Evolutionary conservation across 2,797 vertebrate genomes (phyloP).

Genomic region (Tauraco hartlaubi): DNA sequence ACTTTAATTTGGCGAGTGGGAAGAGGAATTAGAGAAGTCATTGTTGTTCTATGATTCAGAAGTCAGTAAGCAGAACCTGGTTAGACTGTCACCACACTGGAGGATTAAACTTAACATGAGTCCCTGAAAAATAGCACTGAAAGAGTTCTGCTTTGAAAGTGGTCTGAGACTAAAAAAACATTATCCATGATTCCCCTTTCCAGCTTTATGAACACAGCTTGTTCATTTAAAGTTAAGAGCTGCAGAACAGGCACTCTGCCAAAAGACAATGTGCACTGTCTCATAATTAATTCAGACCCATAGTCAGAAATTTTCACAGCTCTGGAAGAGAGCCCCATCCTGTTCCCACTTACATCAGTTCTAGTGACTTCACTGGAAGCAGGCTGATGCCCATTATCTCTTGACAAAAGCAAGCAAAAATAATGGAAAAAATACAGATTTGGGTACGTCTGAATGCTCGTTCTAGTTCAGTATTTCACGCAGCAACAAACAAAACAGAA

Average conservation of each 20-base stretch:
- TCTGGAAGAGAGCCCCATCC: constrained; percentile 39
- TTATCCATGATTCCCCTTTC: constrained; percentile 28
- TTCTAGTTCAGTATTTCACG: constrained; percentile 27
- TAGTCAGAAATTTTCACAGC: constrained; percentile 54
- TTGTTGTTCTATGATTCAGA: constrained; percentile 33
- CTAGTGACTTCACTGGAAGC: constrained; percentile 34
- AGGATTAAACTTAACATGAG: constrained; percentile 46
- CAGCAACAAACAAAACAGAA: constrained; percentile 15
- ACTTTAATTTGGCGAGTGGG: constrained; percentile 51
- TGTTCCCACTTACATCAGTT: constrained; percentile 36
- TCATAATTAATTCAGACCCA: constrained; percentile 50
- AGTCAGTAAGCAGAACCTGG: constrained; percentile 50
- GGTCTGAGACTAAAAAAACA: constrained; percentile 53
- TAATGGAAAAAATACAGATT: constrained; percentile 14
- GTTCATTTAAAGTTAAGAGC: constrained; percentile 46
- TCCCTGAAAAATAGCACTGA: constrained; percentile 16
- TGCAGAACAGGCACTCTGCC: constrained; percentile 48
- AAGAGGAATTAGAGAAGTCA: constrained; percentile 48
- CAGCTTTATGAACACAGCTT: constrained; percentile 39
- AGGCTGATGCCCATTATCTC: not conserved
- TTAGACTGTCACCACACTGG: constrained; percentile 12
- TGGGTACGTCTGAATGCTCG: not conserved
- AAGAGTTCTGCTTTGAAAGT: constrained; percentile 44
- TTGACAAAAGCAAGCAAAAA: constrained; percentile 42
- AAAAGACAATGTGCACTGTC: constrained; percentile 36